Evolutionary conservation across 2,113 vertebrate genomes (phyloP).

Genomic region (Mustela nigripes): DNA sequence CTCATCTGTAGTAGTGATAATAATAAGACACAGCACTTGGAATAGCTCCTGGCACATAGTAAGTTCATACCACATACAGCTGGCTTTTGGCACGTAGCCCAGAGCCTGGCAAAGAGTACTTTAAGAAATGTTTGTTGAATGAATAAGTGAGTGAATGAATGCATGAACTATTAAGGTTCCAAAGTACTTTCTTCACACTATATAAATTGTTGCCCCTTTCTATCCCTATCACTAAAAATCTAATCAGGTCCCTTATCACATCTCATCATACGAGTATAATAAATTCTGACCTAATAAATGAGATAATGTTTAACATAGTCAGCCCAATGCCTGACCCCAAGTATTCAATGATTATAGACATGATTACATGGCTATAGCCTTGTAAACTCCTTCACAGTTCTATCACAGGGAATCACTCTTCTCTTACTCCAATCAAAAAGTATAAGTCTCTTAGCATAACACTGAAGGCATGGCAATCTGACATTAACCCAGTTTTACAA

Average conservation of each 20-base stretch:
- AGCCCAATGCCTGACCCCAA: background rate
- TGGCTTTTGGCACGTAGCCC: background rate
- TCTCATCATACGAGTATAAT: background rate
- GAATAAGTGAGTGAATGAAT: background rate
- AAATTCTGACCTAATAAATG: slow-evolving; percentile 14
- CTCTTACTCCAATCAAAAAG: background rate
- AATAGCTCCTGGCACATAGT: background rate
- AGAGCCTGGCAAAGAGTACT: background rate
- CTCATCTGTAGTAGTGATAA: background rate
- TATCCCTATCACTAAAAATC: background rate
- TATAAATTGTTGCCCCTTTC: background rate
- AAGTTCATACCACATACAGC: background rate
- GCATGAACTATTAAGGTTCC: background rate
- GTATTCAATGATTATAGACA: background rate
- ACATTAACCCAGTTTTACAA: background rate
- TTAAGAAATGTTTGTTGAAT: background rate
- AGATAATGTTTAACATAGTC: background rate
- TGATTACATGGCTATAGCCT: background rate
- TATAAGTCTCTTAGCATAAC: background rate
- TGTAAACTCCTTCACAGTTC: background rate
- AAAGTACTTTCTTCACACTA: slow-evolving; percentile 10
- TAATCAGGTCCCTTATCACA: background rate
- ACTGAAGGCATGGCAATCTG: background rate
- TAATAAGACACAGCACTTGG: background rate
- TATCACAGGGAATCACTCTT: background rate